Evolutionary conservation across 2,113 vertebrate species (phyloP), one percentile per base, ranked within the genome.

Genomic region (Misgurnus anguillicaudatus): DNA sequence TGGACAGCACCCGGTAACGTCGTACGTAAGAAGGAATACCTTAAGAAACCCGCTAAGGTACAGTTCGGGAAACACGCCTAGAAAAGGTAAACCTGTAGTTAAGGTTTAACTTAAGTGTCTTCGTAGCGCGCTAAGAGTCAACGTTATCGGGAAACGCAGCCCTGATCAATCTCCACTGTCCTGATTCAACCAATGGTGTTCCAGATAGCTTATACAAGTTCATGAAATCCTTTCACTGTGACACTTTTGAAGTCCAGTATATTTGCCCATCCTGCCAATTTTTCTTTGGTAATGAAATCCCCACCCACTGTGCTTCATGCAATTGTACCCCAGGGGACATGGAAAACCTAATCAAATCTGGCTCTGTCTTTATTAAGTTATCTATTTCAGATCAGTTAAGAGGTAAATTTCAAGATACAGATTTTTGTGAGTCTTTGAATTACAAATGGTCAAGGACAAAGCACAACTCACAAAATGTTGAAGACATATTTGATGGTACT

Each of bases 201-300:
- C 65, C 65, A 38, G 61, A 16, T 7, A 63, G 36, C 3, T 39
- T 38, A 63, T 63, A 63, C 5, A 63, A 16, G 31, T 39, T 63
- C 14, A 38, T 63, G 13, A 63, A 63, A 39, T 63, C 31, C 31
- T 63, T 39, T 38, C 61, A 63, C 61, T 63, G 36, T 39, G 61
- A 63, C 61, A 63, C 61, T 16, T 63, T 38, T 17, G 36, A 64
- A 64, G 61, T 38, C 4, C 61, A 63, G 14, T 39, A 64, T 39
- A 39, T 64, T 64, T n/a, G n/a, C n/a, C n/a, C n/a, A n/a, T n/a
- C n/a, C n/a, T 68, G 19, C 45, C 42, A 68, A 42, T 24, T 42
- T 68, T 68, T 42, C n/a, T 45, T 68, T 68, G 65, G 65, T 11
- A 48, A 47, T 68, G 45, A 68, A 68, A 68, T 68, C 65, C 65